Evolutionary conservation across 1,140 invertebrate genomes (phyloP).

Genomic region (Pentalonia nigronervosa): DNA sequence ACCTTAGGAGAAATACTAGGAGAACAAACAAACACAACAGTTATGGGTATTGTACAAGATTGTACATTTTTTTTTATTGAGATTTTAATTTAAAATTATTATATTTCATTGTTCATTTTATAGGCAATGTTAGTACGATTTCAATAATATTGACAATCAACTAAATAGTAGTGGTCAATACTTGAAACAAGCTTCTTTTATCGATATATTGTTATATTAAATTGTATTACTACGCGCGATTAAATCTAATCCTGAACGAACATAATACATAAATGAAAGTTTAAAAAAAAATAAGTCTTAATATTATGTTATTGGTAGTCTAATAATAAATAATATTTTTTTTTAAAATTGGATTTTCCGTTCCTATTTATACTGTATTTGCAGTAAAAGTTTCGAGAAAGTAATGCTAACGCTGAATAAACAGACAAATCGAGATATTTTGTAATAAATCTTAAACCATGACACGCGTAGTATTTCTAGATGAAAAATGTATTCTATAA

Average conservation of each 20-base stretch:
- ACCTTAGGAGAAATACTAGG: neutral
- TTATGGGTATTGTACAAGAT: neutral
- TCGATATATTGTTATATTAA: neutral
- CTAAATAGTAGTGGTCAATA: neutral
- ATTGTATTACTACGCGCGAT: neutral
- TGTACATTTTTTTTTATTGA: neutral
- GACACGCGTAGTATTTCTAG: neutral
- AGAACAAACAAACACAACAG: neutral
- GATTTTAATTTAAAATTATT: too few species aligned
- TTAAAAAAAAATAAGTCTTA: neutral
- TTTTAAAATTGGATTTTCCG: conserved; percentile 17
- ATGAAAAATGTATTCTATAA: conserved; percentile 27
- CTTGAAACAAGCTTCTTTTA: neutral
- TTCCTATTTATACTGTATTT: neutral
- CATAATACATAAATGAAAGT: neutral
- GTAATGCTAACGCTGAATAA: conserved; percentile 32
- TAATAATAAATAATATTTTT: conserved; percentile 8
- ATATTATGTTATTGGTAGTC: neutral
- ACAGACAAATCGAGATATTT: conserved; percentile 31
- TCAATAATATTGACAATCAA: neutral
- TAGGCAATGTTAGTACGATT: neutral
- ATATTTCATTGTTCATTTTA: too few species aligned
- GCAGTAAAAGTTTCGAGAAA: conserved; percentile 36
- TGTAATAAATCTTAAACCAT: conserved; percentile 39
- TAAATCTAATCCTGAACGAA: neutral